Base-by-base conservation (phyloP, 1,140 invertebrate species). In the Paraescarpia echinospica region DNA sequence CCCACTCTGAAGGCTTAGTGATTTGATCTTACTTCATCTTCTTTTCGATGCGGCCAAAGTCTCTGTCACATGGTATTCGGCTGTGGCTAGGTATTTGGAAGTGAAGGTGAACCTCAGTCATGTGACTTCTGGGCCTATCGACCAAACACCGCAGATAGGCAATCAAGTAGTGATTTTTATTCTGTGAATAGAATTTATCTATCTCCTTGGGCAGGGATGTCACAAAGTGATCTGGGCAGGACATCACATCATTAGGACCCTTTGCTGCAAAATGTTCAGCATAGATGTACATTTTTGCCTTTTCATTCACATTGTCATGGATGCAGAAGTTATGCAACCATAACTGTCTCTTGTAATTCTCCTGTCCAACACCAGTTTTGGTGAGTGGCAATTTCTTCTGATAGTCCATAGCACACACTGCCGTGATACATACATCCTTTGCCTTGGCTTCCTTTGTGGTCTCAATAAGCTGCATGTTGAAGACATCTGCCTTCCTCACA, bases 321-420 rank as follows among this genome's bases (percentile, higher is more conserved):
- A 90, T 90, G 89, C 9, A 90, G 89, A 90, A 90, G 89, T 90
- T 90, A 90, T 90, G 89, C 35, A 89, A 33, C 89, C 89, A 90
- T 9, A 90, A 35, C 35, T 90, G 89, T 9, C 89, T 34, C 35
- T 90, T 90, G 89, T 34, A 9, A 35, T 90, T 27, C 9, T 35
- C 9, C 89, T 33, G 9, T 90, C 9, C 9, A 90, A 9, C 89
- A 34, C n/a, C 89, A 90, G 89, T 90, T 34, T 34, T 33, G n/a
- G 89, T 6, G n/a, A 89, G 89, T 33, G 89, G 89, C 89, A 89
- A 34, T 6, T 89, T 89, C 89, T 89, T 89, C 34, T 89, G 34
- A 89, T 89, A 89, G 34, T 89, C 89, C 89, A 89, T 22, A 34
- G 89, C n/a, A 89, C n/a, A 33, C 89, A 89, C 89, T 22, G 89